Conservation (phyloP, 2,797 vertebrate genomes). For the Gallirallus australis region DNA sequence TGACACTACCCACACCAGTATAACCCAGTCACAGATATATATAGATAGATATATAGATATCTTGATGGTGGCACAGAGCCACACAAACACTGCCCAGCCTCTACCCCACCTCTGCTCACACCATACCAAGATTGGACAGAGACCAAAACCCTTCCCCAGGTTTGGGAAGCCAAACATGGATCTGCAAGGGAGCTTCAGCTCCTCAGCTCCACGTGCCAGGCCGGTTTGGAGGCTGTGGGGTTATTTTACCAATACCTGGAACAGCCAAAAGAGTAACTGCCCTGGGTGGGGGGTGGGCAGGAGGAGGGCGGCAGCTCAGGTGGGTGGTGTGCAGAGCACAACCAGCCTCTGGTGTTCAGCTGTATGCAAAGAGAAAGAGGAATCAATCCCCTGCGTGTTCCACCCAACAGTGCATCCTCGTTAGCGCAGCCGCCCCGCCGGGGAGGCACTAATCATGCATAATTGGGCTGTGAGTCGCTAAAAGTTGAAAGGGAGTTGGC, state of each 20-base stretch:
- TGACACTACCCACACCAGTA: neutral
- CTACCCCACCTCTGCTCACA: neutral
- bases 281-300: neutral
- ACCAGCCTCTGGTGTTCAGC: neutral
- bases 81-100: neutral
- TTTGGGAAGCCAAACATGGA: neutral
- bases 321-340: rapidly evolving
- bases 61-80: neutral
- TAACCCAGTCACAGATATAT: neutral
- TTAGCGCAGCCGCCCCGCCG: neutral
- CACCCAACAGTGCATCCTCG: neutral
- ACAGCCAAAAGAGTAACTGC: neutral
- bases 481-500: neutral
- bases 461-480: neutral
- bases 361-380: neutral
- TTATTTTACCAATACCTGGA: neutral
- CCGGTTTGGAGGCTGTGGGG: neutral
- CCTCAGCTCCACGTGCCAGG: neutral
- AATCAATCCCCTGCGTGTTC: neutral
- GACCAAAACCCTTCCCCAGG: neutral
- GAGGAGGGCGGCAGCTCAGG: neutral
- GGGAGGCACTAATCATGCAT: neutral
- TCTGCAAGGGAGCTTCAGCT: neutral
- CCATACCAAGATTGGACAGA: neutral
- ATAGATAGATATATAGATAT: too few species aligned